Evolutionary conservation across 2,113 vertebrate species (phyloP).

Genomic region (Odocoileus virginianus): DNA sequence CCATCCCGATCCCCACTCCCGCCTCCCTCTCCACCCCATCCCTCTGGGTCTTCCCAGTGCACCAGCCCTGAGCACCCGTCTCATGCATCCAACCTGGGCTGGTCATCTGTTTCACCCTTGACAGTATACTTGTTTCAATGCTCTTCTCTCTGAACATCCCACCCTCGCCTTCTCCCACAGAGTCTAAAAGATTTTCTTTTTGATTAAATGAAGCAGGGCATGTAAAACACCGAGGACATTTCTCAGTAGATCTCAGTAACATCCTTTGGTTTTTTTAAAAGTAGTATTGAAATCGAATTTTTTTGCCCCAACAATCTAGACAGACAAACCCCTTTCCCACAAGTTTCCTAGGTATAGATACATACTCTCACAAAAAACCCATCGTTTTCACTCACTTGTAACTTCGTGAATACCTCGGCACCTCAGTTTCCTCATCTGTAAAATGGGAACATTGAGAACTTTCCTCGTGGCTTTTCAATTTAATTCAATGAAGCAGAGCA

Average conservation of each 20-base stretch:
- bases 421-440: neutral
- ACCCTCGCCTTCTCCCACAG: too few species aligned
- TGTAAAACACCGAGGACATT: neutral
- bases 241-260: neutral
- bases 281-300: neutral
- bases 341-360: neutral
- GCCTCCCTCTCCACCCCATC: too few species aligned
- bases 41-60: too few species aligned
- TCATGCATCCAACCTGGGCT: too few species aligned
- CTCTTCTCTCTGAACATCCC: too few species aligned
- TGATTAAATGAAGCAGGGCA: neutral
- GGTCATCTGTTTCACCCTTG: too few species aligned
- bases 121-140: too few species aligned
- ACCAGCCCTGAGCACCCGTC: too few species aligned
- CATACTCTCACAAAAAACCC: neutral
- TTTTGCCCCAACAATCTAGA: neutral
- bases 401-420: neutral
- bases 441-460: neutral
- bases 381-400: neutral
- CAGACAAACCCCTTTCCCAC: too few species aligned
- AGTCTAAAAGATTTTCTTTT: neutral
- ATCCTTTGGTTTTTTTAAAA: neutral
- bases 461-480: neutral
- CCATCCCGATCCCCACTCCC: too few species aligned
- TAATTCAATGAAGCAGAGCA: neutral